These are phyloP conservation scores for Chiloscyllium punctatum DNA, from an alignment of 2,797 vertebrate genomes.

Conservation along the genomic window DNA sequence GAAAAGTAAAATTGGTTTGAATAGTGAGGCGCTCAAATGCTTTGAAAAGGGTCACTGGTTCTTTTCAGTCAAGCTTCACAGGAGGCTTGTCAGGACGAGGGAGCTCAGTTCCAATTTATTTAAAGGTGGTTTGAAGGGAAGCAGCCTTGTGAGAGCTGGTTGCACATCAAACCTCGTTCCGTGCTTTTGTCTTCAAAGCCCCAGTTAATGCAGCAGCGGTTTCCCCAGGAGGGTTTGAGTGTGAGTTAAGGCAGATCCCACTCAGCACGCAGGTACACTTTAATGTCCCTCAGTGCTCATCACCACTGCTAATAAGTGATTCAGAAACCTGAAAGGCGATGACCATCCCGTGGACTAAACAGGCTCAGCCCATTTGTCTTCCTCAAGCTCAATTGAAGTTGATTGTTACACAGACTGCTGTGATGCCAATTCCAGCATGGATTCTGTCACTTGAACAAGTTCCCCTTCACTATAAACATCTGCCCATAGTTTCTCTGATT, in stretches of 20 bases:
- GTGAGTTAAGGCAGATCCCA: constrained; percentile 46
- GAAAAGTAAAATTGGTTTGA: background rate
- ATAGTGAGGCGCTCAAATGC: background rate
- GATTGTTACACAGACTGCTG: constrained; percentile 59
- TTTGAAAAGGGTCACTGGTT: constrained; percentile 38
- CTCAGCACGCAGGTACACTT: constrained; percentile 61
- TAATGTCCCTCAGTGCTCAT: constrained; percentile 64
- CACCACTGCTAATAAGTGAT: constrained; percentile 69
- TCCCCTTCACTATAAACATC: constrained; percentile 44
- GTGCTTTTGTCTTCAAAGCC: constrained; percentile 49
- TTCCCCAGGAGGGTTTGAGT: constrained; percentile 44
- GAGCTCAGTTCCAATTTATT: constrained; percentile 50
- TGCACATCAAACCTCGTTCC: constrained; percentile 52
- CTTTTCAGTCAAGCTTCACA: constrained; percentile 47
- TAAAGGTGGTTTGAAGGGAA: constrained; percentile 54
- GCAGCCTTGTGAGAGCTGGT: constrained; percentile 51
- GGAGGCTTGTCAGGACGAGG: constrained; percentile 47
- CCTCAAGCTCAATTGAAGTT: constrained; percentile 61
- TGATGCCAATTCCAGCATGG: constrained; percentile 48
- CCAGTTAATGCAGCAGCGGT: constrained; percentile 47
- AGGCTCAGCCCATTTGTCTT: constrained; percentile 68
- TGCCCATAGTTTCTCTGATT: background rate
- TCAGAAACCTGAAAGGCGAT: constrained; percentile 63
- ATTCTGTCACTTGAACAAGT: constrained; percentile 48
- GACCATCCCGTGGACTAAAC: constrained; percentile 47